A percentile compares a stretch with the other conserved stretches of the same genome.
Evolutionary conservation across 2,113 vertebrate species (phyloP).

Genomic region (Menura novaehollandiae): DNA sequence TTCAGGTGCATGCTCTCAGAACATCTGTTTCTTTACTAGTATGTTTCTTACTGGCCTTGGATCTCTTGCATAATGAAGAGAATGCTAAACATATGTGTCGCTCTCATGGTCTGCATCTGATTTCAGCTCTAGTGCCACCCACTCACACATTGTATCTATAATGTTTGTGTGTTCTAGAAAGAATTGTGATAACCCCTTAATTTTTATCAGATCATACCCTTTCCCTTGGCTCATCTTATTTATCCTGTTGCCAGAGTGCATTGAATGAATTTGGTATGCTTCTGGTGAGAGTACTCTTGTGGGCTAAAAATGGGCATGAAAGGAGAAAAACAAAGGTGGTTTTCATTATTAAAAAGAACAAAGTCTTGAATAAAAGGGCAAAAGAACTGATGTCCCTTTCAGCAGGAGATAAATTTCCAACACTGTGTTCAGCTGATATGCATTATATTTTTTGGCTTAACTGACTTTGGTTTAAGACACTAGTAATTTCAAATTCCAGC

Average conservation of each 20-base stretch:
- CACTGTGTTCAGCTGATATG: neutral
- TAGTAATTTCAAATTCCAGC: neutral
- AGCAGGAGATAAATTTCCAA: neutral
- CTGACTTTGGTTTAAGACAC: neutral
- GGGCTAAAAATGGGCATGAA: neutral
- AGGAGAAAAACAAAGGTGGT: neutral
- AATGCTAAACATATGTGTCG: neutral
- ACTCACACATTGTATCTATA: neutral
- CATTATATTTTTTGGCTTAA: neutral
- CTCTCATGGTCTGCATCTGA: neutral
- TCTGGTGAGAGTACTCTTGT: neutral
- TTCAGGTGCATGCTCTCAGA: neutral
- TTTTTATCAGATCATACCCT: neutral
- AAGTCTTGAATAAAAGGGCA: neutral
- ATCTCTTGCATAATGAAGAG: neutral
- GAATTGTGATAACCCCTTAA: neutral
- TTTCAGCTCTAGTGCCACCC: neutral
- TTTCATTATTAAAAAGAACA: conserved; percentile 5
- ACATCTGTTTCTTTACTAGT: conserved; percentile 57
- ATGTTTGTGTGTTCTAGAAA: neutral
- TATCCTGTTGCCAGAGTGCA: neutral
- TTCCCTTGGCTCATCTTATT: neutral
- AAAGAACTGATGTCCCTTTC: neutral
- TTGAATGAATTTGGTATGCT: neutral
- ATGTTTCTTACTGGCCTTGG: neutral